Percentiles rank a stretch among this genome's conserved stretches.
Evolutionary conservation across 2,113 vertebrate species (phyloP).

Genomic region (Corythoichthys haematopterus): DNA sequence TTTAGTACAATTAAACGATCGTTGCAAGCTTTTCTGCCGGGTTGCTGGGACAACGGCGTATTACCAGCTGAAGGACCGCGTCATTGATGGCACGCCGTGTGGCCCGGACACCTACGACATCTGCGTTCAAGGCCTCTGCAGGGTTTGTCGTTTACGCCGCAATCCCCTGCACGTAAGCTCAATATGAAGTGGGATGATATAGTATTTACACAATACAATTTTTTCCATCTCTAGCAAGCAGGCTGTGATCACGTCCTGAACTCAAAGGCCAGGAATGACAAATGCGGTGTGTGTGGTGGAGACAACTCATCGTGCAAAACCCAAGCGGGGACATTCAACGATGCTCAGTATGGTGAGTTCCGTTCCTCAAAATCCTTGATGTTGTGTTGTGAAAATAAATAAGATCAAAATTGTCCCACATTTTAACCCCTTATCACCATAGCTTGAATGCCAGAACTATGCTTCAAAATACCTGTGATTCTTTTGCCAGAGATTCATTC

Average conservation of each 20-base stretch:
- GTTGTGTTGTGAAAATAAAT: neutral
- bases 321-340: constrained; percentile 86
- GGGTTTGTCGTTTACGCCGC: constrained; percentile 69
- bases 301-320: constrained; percentile 94
- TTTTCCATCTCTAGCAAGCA: constrained; percentile 81
- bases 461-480: too few relatives aligned
- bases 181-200: neutral
- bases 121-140: constrained; percentile 96
- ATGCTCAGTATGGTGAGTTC: constrained; percentile 85
- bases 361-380: neutral
- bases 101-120: constrained; percentile 89
- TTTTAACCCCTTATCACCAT: too few relatives aligned
- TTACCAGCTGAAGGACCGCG: constrained; percentile 92
- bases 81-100: constrained; percentile 90
- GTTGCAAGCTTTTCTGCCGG: constrained; percentile 96
- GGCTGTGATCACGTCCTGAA: constrained; percentile 94
- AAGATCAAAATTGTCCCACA: too few relatives aligned
- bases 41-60: constrained; percentile 88
- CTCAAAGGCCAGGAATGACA: constrained; percentile 90
- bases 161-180: neutral
- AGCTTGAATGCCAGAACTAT: too few relatives aligned
- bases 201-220: neutral
- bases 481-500: too few relatives aligned
- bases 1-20: constrained; percentile 92
- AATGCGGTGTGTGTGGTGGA: constrained; percentile 93